Evolutionary conservation across 2,797 vertebrate genomes (phyloP), one percentile per base, ranked within the genome.

Genomic region (Merluccius polli): DNA sequence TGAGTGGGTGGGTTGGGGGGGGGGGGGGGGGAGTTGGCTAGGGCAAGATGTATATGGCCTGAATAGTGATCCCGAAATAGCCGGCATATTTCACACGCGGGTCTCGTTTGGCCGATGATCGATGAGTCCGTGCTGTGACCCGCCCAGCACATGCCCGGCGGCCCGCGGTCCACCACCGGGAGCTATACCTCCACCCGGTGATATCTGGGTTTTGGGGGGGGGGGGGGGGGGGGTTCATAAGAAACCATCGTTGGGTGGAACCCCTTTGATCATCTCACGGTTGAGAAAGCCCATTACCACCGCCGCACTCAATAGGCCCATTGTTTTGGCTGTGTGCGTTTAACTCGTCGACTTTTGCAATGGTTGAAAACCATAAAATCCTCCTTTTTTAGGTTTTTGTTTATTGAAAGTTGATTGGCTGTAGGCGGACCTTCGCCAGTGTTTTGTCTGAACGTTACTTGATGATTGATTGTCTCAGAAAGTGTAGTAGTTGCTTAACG

Each of bases 271-370:
- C 27, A 83, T 87, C 24, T 59, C 74, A 89, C 93, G 93, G 88
- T 92, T 94, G 95, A 94, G 88, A 93, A 92, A 77, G 79, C 78
- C 90, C 88, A 91, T 79, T 93, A 92, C 79, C 80, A 92, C 88
- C 70, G 44, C 88, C 76, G 0, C 75, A 31, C 83, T 94, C 92
- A 96, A 95, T 91, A 87, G 89, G 68, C 83, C 89, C 92, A 94
- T 95, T 95, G 92, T 93, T 73, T 81, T 73, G 32, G 71, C 67
- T 74, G 70, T 79, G 71, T 70, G 73, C 35, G 1, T 36, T 11
- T 48, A 4, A 48, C 44, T 48, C 16, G 4, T 48, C 6, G 44
- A 48, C 16, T 4, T 48, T 48, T 48, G 44, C 44, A 48, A 6
- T 48, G 44, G 12, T 35, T 35, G 33, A 35, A 35, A 35, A 35